Conservation (phyloP, 2,888 invertebrate species). For the Dryococelus australis region DNA sequence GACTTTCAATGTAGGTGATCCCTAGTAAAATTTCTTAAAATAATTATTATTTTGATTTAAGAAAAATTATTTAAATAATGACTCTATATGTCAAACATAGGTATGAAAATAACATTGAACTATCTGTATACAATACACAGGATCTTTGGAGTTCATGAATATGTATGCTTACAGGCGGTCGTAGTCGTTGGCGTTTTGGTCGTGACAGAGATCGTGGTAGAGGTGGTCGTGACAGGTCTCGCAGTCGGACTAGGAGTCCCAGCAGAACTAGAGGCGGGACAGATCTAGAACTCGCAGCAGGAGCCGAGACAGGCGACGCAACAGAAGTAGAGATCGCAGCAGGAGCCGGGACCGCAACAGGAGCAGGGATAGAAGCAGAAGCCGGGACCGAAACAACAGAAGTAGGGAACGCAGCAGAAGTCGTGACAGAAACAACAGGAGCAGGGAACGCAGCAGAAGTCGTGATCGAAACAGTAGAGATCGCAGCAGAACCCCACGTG, state of each 20-base stretch:
- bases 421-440: conserved; percentile 18
- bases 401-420: conserved; percentile 13
- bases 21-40: too few relatives aligned
- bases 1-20: too few relatives aligned
- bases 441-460: conserved; percentile 35
- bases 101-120: too few relatives aligned
- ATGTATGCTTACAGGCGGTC: not conserved
- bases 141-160: not conserved
- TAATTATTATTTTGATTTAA: too few relatives aligned
- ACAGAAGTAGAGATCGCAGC: conserved; percentile 29
- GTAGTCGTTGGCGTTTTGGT: not conserved
- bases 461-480: conserved; percentile 33
- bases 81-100: too few relatives aligned
- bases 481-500: conserved; percentile 38
- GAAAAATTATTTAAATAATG: too few relatives aligned
- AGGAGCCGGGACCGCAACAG: not conserved
- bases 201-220: conserved; percentile 34
- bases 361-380: conserved; percentile 29
- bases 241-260: conserved; percentile 30
- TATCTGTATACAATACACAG: too few relatives aligned
- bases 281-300: not conserved
- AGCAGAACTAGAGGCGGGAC: not conserved
- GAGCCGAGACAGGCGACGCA: conserved; percentile 11
- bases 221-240: conserved; percentile 29
- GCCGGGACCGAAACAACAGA: not conserved